Conservation (phyloP, 2,888 invertebrate species). For the Achlya flavicornis region DNA sequence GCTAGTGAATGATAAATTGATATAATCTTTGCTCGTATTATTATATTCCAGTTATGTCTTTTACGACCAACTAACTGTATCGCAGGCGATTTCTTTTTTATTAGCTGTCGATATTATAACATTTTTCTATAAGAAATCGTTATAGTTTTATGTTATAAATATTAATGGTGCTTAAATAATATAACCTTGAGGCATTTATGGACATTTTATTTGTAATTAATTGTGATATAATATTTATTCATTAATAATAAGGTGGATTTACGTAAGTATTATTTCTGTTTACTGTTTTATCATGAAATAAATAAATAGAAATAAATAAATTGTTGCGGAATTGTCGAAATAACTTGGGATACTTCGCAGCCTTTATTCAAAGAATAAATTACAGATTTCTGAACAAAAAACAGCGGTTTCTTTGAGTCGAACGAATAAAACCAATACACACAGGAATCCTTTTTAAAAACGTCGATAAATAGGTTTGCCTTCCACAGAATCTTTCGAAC, state of each 20-base stretch:
- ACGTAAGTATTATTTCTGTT: neutral
- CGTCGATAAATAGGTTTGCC: constrained; percentile 58
- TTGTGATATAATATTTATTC: neutral
- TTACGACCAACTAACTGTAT: constrained; percentile 50
- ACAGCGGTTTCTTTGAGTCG: constrained; percentile 57
- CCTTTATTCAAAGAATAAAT: constrained; percentile 40
- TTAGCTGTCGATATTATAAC: constrained; percentile 22
- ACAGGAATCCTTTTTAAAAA: constrained; percentile 68
- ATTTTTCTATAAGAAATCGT: neutral
- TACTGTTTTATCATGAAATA: neutral
- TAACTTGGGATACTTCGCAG: neutral
- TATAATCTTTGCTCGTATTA: neutral
- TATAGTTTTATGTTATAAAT: constrained; percentile 13
- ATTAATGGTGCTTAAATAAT: neutral
- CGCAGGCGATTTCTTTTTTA: constrained; percentile 42
- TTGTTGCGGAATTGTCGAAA: too few species aligned
- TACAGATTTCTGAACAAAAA: constrained; percentile 42
- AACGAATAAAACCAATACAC: constrained; percentile 54
- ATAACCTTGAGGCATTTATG: neutral
- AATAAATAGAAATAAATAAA: too few species aligned
- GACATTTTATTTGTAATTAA: neutral
- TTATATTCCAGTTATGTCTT: constrained; percentile 24
- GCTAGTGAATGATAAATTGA: neutral
- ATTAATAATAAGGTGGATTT: neutral
- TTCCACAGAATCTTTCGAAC: constrained; percentile 56